A percentile compares a stretch with the other conserved stretches of the same genome.
phyloP scores from a whole-genome alignment of 2,888 invertebrate species.

The Eilema caniola region DNA sequence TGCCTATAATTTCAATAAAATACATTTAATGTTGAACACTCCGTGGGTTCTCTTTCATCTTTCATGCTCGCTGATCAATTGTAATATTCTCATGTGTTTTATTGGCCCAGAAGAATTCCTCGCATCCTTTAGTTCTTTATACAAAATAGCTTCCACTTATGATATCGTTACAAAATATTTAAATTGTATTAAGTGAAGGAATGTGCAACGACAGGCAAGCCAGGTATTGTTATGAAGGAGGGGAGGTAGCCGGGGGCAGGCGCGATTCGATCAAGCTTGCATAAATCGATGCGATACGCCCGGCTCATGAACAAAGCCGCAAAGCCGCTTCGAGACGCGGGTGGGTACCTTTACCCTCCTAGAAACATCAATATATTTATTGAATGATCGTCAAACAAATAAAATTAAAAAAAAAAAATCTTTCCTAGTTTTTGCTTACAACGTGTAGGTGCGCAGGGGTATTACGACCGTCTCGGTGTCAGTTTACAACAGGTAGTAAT shows the following conservation, averaged over 20 bases:
- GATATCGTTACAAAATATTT: conserved; percentile 35
- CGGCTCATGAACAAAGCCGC: conserved; percentile 83
- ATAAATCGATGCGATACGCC: conserved; percentile 85
- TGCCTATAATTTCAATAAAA: background rate
- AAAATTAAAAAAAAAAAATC: conserved; percentile 47
- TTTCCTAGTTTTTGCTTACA: conserved; percentile 28
- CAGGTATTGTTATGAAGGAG: conserved; percentile 70
- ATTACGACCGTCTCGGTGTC: conserved; percentile 37
- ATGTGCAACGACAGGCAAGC: conserved; percentile 63
- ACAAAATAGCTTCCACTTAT: background rate
- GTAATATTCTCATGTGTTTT: background rate
- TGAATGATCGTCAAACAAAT: conserved; percentile 39
- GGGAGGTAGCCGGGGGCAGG: conserved; percentile 58
- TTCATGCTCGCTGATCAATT: background rate
- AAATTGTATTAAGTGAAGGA: conserved; percentile 48
- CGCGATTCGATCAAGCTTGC: conserved; percentile 82
- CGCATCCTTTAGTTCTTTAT: background rate
- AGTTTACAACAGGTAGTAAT: conserved; percentile 37
- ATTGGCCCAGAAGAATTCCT: background rate
- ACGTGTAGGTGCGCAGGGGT: conserved; percentile 21
- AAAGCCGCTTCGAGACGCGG: conserved; percentile 66
- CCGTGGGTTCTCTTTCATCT: background rate
- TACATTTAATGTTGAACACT: background rate
- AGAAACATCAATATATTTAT: conserved; percentile 36
- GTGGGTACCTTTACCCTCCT: conserved; percentile 45